Evolutionary conservation across 2,113 vertebrate species (phyloP).

Genomic region (Cheilinus undulatus): DNA sequence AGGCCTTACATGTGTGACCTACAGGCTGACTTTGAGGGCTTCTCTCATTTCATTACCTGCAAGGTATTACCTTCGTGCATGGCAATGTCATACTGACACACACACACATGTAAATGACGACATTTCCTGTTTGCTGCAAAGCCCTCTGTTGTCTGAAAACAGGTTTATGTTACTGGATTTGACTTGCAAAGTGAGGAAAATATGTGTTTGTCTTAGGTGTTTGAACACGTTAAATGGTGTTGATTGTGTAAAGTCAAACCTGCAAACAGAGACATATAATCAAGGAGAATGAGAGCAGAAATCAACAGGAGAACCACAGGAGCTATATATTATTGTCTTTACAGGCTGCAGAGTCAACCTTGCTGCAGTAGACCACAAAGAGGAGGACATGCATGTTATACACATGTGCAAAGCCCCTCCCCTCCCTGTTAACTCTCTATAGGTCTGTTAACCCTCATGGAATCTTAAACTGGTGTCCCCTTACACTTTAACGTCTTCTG

Average conservation of each 20-base stretch:
- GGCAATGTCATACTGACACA: conserved; percentile 9
- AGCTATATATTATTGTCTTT: conserved; percentile 13
- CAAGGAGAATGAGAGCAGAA: neutral
- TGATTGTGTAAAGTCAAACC: conserved; percentile 3
- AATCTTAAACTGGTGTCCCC: conserved; percentile 15
- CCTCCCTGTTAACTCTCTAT: neutral
- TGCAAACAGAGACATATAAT: neutral
- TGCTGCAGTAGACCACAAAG: neutral
- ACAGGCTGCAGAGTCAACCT: conserved; percentile 4
- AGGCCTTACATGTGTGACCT: conserved; percentile 28
- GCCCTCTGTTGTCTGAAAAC: conserved; percentile 30
- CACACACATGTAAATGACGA: conserved; percentile 2
- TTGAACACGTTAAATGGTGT: neutral
- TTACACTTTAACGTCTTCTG: neutral
- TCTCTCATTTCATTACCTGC: conserved; percentile 13
- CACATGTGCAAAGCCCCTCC: neutral
- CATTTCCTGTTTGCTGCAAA: neutral
- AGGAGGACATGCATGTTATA: neutral
- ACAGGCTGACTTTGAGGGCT: conserved; percentile 56
- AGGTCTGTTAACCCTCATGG: neutral
- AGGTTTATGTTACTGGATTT: conserved; percentile 8
- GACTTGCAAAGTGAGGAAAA: neutral
- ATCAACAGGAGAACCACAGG: neutral
- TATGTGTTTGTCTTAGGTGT: conserved; percentile 14
- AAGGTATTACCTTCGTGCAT: neutral